Percentiles rank a stretch among this genome's conserved stretches.
Conservation (phyloP, 2,797 vertebrate genomes). For the Semotilus atromaculatus region DNA sequence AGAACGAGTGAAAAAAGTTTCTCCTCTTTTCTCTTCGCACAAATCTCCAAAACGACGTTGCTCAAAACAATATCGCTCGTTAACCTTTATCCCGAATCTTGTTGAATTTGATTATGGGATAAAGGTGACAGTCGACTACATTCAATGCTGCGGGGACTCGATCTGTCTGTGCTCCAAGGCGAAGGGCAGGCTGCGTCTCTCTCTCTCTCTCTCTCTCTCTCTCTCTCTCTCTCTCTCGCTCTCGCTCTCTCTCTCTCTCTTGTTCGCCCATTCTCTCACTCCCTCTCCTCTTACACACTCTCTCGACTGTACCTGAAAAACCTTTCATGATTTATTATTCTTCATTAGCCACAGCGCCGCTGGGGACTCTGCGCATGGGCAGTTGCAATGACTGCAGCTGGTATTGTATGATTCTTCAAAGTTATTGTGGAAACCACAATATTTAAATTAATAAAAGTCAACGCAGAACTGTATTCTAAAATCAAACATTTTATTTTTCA, state of each 20-base stretch:
- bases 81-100: conserved; percentile 64
- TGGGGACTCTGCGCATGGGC: conserved; percentile 82
- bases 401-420: conserved; percentile 59
- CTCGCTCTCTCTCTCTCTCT: conserved; percentile 50
- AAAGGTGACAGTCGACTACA: conserved; percentile 76
- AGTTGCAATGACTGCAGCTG: conserved; percentile 73
- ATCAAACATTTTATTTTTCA: neutral
- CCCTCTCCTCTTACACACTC: conserved; percentile 56
- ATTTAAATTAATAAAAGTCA: neutral
- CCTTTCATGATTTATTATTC: conserved; percentile 87
- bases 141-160: conserved; percentile 85
- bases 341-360: conserved; percentile 85
- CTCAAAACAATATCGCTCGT: conserved; percentile 59
- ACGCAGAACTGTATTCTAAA: conserved; percentile 60
- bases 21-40: conserved; percentile 60
- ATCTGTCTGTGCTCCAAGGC: conserved; percentile 82
- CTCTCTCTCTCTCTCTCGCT: conserved; percentile 65
- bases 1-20: conserved; percentile 61
- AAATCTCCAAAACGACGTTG: conserved; percentile 72
- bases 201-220: conserved; percentile 57
- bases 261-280: conserved; percentile 52
- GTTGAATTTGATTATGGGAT: conserved; percentile 71
- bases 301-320: conserved; percentile 75
- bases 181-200: conserved; percentile 77
- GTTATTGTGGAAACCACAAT: conserved; percentile 47